phyloP scores from a whole-genome alignment of 2,113 vertebrate genomes.

The Corapipo altera region DNA sequence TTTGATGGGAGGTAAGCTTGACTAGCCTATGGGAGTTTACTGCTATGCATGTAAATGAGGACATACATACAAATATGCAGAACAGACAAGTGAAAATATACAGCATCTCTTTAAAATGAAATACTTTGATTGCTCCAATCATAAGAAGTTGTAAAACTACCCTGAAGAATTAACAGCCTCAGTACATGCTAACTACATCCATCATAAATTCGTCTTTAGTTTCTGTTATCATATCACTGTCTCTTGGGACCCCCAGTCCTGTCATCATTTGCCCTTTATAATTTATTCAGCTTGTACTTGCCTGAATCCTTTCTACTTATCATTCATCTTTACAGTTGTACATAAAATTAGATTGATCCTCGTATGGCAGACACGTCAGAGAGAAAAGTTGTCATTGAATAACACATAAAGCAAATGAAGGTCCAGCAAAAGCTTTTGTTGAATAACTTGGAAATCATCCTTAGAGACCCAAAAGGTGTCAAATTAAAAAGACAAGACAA shows the following conservation, averaged over 20 bases:
- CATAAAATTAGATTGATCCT: slow-evolving; percentile 82
- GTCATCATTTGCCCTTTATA: slow-evolving; percentile 85
- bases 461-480: not conserved
- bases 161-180: slow-evolving; percentile 76
- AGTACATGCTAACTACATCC: slow-evolving; percentile 76
- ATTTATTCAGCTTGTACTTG: slow-evolving; percentile 84
- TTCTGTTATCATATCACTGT: slow-evolving; percentile 80
- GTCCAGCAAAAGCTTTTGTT: slow-evolving; percentile 50
- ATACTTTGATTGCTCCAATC: slow-evolving; percentile 72
- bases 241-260: slow-evolving; percentile 75
- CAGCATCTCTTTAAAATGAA: slow-evolving; percentile 70
- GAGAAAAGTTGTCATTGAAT: slow-evolving; percentile 67
- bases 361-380: slow-evolving; percentile 60
- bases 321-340: slow-evolving; percentile 83
- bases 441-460: slow-evolving; percentile 25
- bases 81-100: slow-evolving; percentile 63
- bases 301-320: slow-evolving; percentile 79
- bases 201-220: slow-evolving; percentile 80
- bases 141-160: slow-evolving; percentile 75
- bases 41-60: slow-evolving; percentile 20
- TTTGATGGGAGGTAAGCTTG: slow-evolving; percentile 47
- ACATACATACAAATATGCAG: slow-evolving; percentile 31
- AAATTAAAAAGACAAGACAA: not conserved
- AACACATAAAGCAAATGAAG: slow-evolving; percentile 51
- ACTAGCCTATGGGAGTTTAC: slow-evolving; percentile 51